These are phyloP conservation scores for Cosmia pyralina DNA, from an alignment of 2,888 invertebrate genomes.

Conservation along the genomic window DNA sequence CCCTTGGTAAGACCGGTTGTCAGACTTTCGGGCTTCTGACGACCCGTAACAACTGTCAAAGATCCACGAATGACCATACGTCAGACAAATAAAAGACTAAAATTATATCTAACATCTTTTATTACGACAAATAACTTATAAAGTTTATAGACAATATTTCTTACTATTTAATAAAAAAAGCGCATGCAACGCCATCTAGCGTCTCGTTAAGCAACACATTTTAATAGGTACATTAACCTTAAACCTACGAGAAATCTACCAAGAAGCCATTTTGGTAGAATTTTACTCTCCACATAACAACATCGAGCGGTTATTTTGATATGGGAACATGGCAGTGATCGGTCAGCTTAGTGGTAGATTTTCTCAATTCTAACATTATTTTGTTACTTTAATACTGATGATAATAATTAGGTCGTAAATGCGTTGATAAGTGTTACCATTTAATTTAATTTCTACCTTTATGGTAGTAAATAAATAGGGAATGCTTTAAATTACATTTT, in stretches of 20 bases:
- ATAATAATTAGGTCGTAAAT: conserved; percentile 79
- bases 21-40: too few species aligned
- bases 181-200: conserved; percentile 78
- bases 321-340: conserved; percentile 69
- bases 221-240: conserved; percentile 68
- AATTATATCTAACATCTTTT: conserved; percentile 84
- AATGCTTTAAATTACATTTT: conserved; percentile 71
- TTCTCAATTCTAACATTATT: conserved; percentile 65
- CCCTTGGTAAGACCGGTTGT: too few species aligned
- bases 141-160: conserved; percentile 70
- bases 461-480: conserved; percentile 72
- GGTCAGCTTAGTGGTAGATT: conserved; percentile 67
- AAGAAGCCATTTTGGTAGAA: conserved; percentile 60
- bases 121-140: conserved; percentile 85
- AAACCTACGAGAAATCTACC: conserved; percentile 77
- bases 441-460: conserved; percentile 61
- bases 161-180: conserved; percentile 79
- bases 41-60: too few species aligned
- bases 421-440: conserved; percentile 77
- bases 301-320: conserved; percentile 33
- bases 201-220: conserved; percentile 76
- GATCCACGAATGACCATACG: too few species aligned
- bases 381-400: conserved; percentile 81
- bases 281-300: conserved; percentile 37
- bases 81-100: conserved; percentile 9